phyloP scores from a whole-genome alignment of 2,888 invertebrate species.

The Scrobipalpa costella region DNA sequence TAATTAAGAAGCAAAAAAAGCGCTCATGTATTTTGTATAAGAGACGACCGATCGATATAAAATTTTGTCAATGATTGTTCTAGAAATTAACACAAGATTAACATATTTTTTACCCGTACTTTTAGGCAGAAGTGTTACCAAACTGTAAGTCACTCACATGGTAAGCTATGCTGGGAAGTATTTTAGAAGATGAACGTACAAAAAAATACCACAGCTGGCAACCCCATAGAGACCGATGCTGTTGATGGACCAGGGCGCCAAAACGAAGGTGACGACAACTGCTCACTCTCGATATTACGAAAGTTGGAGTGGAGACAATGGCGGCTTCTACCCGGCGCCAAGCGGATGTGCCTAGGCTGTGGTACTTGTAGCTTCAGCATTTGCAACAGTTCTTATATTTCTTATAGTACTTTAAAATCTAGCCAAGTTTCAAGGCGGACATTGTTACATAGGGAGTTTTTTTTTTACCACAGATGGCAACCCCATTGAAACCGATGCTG shows the following conservation, averaged over 20 bases:
- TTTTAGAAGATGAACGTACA: neutral
- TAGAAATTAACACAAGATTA: too few relatives aligned
- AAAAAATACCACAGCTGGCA: neutral
- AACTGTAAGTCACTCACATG: too few relatives aligned
- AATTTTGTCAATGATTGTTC: too few relatives aligned
- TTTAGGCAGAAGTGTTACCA: too few relatives aligned
- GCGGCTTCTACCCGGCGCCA: conserved; percentile 31
- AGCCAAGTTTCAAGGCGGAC: neutral
- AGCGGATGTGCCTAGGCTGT: neutral
- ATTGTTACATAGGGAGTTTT: too few relatives aligned
- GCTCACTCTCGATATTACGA: conserved; percentile 32
- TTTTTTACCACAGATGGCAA: neutral
- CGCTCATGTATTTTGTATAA: too few relatives aligned
- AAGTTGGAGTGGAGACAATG: conserved; percentile 37
- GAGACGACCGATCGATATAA: too few relatives aligned
- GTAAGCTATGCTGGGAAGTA: too few relatives aligned
- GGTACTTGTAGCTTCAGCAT: neutral
- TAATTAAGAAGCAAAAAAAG: too few relatives aligned
- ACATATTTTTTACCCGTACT: too few relatives aligned
- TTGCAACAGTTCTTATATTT: neutral
- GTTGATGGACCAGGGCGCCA: conserved; percentile 36
- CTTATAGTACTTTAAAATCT: neutral
- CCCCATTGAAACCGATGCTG: conserved; percentile 15
- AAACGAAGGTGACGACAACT: conserved; percentile 41
- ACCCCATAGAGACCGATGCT: conserved; percentile 13